Conservation (phyloP, 2,797 vertebrate genomes). For the Fringilla coelebs region DNA sequence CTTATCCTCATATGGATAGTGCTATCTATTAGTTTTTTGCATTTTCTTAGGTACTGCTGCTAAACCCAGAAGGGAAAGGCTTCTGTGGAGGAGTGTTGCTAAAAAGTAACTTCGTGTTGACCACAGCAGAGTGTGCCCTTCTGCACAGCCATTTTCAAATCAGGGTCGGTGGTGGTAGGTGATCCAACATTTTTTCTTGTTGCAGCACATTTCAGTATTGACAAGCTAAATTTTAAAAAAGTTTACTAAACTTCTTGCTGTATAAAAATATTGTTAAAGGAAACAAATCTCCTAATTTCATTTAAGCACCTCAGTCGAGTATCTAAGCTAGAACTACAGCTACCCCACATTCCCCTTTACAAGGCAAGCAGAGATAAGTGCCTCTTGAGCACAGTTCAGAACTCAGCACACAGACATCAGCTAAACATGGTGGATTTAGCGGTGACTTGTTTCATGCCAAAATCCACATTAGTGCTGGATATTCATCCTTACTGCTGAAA, state of each 20-base stretch:
- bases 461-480: not conserved
- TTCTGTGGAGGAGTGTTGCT: constrained; percentile 85
- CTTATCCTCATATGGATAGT: not conserved
- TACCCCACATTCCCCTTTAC: not conserved
- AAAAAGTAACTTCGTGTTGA: constrained; percentile 78
- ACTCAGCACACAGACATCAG: not conserved
- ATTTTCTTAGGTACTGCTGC: constrained; percentile 79
- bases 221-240: not conserved
- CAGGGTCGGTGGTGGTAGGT: constrained; percentile 73
- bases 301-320: not conserved
- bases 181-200: not conserved
- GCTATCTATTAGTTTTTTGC: not conserved
- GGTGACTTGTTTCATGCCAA: not conserved
- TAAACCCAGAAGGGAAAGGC: constrained; percentile 61
- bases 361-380: not conserved
- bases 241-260: not conserved
- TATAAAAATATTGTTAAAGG: not conserved
- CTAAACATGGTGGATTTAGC: not conserved
- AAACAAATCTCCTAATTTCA: not conserved
- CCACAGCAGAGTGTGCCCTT: constrained; percentile 80
- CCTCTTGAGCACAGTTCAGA: not conserved
- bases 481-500: not conserved
- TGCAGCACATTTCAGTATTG: not conserved
- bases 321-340: not conserved
- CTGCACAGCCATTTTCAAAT: constrained; percentile 20